phyloP scores from a whole-genome alignment of 2,888 invertebrate species.

The Polymixis lichenea region DNA sequence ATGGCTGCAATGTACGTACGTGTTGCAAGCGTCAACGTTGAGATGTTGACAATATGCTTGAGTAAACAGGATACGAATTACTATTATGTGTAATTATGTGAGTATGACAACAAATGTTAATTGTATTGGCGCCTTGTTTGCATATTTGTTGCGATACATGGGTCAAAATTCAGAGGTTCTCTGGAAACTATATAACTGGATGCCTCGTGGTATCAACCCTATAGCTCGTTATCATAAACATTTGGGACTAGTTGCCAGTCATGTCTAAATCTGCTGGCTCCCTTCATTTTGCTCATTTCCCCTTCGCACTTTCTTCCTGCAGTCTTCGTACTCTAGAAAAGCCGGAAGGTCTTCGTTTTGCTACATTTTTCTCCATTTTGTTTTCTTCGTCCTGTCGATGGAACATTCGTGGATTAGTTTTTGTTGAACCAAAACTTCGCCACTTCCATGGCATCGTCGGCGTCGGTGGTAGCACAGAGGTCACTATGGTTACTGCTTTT shows the following conservation, averaged over 20 bases:
- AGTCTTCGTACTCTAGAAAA: not conserved
- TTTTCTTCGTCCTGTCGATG: not conserved
- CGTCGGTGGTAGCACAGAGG: not conserved
- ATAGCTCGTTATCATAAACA: not conserved
- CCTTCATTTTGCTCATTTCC: too few species aligned
- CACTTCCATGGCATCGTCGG: not conserved
- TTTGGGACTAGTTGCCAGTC: too few species aligned
- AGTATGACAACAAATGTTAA: conserved; percentile 45
- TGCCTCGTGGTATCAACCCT: not conserved
- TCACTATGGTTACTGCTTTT: not conserved
- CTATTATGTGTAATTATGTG: conserved; percentile 29
- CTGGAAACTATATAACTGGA: not conserved
- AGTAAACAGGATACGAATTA: conserved; percentile 56
- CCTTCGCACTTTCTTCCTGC: too few species aligned
- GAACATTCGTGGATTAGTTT: not conserved
- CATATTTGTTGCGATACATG: conserved; percentile 14
- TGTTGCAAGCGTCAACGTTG: conserved; percentile 43
- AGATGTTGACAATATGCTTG: conserved; percentile 62
- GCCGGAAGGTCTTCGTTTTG: not conserved
- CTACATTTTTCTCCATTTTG: not conserved
- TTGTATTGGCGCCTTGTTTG: conserved; percentile 42
- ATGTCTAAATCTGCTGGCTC: too few species aligned
- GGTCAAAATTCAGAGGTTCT: not conserved
- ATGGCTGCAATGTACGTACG: conserved; percentile 65
- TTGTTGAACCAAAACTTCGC: too few species aligned